phyloP scores from a whole-genome alignment of 2,888 invertebrate genomes.

The Spodoptera exigua region DNA sequence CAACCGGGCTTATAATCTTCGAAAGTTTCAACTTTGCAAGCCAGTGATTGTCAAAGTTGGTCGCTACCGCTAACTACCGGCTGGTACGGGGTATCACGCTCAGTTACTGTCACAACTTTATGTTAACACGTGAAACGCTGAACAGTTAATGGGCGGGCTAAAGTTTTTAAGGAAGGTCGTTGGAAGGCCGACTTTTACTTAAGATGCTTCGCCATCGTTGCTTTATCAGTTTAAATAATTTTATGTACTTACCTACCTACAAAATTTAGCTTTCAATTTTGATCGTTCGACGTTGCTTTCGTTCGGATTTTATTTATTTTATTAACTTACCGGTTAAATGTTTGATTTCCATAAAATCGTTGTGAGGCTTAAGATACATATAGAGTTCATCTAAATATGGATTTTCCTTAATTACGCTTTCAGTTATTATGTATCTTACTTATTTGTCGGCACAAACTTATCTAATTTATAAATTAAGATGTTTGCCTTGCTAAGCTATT shows the following conservation, averaged over 20 bases:
- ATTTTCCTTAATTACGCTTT: too few species aligned
- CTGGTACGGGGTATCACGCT: slow-evolving; percentile 56
- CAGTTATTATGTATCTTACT: too few species aligned
- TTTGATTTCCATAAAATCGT: too few species aligned
- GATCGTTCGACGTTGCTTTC: neutral
- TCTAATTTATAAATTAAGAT: too few species aligned
- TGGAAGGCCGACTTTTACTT: slow-evolving; percentile 18
- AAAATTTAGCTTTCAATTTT: slow-evolving; percentile 6
- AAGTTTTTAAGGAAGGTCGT: slow-evolving; percentile 36
- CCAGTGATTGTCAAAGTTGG: slow-evolving; percentile 58
- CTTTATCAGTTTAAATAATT: slow-evolving; percentile 9
- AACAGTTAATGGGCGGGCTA: slow-evolving; percentile 38
- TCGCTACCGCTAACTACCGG: slow-evolving; percentile 40
- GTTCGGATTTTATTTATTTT: too few species aligned
- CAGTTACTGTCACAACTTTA: slow-evolving; percentile 29
- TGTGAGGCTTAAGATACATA: neutral
- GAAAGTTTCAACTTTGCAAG: slow-evolving; percentile 40
- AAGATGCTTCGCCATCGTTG: slow-evolving; percentile 28
- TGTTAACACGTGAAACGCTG: slow-evolving; percentile 17
- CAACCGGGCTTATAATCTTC: slow-evolving; percentile 10
- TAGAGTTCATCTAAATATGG: neutral
- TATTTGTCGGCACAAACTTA: too few species aligned
- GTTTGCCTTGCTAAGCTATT: too few species aligned
- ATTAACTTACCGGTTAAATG: too few species aligned
- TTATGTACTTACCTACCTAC: too few species aligned